phyloP scores from a whole-genome alignment of 2,113 vertebrate genomes.

The Menura novaehollandiae region DNA sequence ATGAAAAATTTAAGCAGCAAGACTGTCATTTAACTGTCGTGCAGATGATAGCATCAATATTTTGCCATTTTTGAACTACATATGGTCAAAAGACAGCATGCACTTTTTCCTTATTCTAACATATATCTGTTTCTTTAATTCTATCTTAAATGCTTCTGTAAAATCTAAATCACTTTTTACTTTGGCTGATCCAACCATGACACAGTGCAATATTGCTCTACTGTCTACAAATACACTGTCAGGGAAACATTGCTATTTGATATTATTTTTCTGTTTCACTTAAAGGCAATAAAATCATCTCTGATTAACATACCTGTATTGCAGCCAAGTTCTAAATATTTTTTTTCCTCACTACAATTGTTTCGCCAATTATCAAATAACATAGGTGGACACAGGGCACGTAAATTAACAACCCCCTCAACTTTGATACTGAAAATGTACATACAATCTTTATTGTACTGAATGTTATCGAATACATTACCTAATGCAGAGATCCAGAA shows the following conservation, averaged over 20 bases:
- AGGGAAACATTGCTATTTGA: neutral
- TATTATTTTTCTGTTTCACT: neutral
- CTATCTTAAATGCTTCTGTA: neutral
- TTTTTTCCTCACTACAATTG: neutral
- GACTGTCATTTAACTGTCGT: neutral
- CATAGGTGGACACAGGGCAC: neutral
- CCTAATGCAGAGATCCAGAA: conserved; percentile 95
- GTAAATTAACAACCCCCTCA: neutral
- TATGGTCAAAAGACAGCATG: neutral
- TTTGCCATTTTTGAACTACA: neutral
- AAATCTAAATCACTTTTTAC: neutral
- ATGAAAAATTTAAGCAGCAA: neutral
- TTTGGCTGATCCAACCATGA: neutral
- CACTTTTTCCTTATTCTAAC: neutral
- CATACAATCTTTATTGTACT: neutral
- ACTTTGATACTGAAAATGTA: neutral
- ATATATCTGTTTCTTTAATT: neutral
- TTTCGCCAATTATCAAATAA: neutral
- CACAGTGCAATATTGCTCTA: neutral
- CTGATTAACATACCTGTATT: neutral
- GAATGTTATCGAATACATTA: conserved; percentile 29
- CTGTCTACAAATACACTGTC: neutral
- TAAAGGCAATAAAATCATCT: neutral
- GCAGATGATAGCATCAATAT: neutral
- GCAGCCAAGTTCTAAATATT: neutral